A percentile compares a stretch with the other conserved stretches of the same genome.
Evolutionary conservation across 2,888 invertebrate genomes (phyloP).

Genomic region (Polietes domitor): DNA sequence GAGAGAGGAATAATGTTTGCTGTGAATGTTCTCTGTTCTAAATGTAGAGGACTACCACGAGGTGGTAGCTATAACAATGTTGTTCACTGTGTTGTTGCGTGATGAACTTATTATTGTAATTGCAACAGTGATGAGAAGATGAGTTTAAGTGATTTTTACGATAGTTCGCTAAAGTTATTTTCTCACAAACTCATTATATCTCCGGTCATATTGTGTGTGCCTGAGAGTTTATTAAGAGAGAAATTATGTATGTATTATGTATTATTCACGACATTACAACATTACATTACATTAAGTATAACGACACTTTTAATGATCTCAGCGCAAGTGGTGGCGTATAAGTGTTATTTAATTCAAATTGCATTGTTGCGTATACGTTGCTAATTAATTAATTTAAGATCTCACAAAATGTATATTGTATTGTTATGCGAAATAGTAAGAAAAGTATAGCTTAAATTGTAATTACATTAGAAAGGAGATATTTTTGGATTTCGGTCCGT

Average conservation of each 20-base stretch:
- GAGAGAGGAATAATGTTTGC: neutral
- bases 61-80: slow-evolving; percentile 8
- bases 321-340: neutral
- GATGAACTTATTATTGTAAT: slow-evolving; percentile 43
- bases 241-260: neutral
- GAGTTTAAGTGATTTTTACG: slow-evolving; percentile 49
- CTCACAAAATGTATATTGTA: too few relatives aligned
- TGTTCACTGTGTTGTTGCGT: neutral
- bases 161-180: slow-evolving; percentile 42
- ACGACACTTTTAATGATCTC: neutral
- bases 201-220: neutral
- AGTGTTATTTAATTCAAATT: slow-evolving; percentile 3
- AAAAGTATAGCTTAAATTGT: too few relatives aligned
- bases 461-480: too few relatives aligned
- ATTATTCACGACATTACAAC: neutral
- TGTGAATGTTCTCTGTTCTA: neutral
- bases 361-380: neutral
- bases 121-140: slow-evolving; percentile 35
- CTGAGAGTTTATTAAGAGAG: neutral
- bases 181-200: slow-evolving; percentile 17
- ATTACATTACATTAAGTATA: neutral
- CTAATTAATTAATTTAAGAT: too few relatives aligned
- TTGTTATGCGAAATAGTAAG: too few relatives aligned
- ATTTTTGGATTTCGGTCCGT: too few relatives aligned
- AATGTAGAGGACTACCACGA: slow-evolving; percentile 5